Evolutionary conservation across 2,888 invertebrate genomes (phyloP).

Genomic region (Rhagonycha lutea): DNA sequence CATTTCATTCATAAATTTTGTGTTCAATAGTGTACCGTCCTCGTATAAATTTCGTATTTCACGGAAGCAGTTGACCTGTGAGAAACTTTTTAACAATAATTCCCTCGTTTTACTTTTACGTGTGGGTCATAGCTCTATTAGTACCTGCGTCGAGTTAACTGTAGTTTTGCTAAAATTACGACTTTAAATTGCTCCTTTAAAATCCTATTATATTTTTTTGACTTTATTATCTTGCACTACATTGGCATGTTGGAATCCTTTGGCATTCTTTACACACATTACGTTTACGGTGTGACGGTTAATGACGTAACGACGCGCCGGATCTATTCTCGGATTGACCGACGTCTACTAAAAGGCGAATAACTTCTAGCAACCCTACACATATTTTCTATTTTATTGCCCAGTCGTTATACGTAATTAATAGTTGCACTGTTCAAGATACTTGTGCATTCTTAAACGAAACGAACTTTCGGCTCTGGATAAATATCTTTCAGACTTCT

Average conservation of each 20-base stretch:
- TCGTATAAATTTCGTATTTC: constrained; percentile 12
- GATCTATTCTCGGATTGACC: constrained; percentile 47
- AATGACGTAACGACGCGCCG: constrained; percentile 53
- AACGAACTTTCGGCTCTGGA: background rate
- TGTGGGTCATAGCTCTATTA: background rate
- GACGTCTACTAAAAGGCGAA: constrained; percentile 46
- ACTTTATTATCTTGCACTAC: background rate
- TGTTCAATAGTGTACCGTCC: background rate
- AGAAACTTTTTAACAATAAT: background rate
- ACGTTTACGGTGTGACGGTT: constrained; percentile 42
- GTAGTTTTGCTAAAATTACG: background rate
- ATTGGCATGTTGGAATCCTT: background rate
- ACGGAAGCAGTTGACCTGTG: constrained; percentile 8
- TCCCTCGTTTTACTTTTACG: background rate
- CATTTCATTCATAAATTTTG: background rate
- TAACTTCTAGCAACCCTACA: constrained; percentile 47
- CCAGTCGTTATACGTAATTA: background rate
- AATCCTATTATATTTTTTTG: background rate
- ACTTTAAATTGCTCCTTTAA: background rate
- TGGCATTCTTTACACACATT: constrained; percentile 32
- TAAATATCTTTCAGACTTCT: background rate
- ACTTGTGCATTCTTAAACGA: background rate
- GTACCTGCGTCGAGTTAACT: background rate
- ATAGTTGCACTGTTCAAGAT: background rate
- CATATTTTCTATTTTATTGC: background rate